Conservation (phyloP, 2,113 vertebrate species). For the Tragelaphus strepsiceros region DNA sequence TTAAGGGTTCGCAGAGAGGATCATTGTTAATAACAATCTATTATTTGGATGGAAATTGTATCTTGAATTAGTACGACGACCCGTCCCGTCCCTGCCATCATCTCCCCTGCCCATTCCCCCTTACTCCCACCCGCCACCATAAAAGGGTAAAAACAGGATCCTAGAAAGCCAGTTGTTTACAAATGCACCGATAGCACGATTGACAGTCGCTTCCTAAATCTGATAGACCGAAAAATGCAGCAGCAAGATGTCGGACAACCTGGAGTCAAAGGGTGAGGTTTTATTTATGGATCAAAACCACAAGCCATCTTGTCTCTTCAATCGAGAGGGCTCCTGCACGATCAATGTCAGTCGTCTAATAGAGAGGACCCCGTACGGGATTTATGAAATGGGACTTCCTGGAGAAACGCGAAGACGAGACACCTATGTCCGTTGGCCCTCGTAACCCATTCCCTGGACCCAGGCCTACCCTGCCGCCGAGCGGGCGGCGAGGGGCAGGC, state of each 20-base stretch:
- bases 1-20: conserved; percentile 52
- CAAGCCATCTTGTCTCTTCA: neutral
- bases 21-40: conserved; percentile 23
- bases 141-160: neutral
- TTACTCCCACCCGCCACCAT: neutral
- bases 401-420: neutral
- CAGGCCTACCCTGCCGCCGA: neutral
- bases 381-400: neutral
- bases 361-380: neutral
- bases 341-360: neutral
- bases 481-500: neutral
- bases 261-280: conserved; percentile 3
- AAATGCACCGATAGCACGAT: neutral
- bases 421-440: rapidly evolving
- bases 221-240: neutral
- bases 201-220: neutral
- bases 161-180: neutral
- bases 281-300: neutral
- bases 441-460: neutral
- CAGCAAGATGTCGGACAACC: conserved; percentile 65
- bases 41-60: conserved; percentile 38
- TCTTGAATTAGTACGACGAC: neutral
- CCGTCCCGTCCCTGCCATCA: neutral
- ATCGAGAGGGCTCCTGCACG: neutral
- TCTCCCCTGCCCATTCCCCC: neutral